These are phyloP conservation scores for Torymus auratus DNA, from an alignment of 2,888 invertebrate species.

Conservation along the genomic window DNA sequence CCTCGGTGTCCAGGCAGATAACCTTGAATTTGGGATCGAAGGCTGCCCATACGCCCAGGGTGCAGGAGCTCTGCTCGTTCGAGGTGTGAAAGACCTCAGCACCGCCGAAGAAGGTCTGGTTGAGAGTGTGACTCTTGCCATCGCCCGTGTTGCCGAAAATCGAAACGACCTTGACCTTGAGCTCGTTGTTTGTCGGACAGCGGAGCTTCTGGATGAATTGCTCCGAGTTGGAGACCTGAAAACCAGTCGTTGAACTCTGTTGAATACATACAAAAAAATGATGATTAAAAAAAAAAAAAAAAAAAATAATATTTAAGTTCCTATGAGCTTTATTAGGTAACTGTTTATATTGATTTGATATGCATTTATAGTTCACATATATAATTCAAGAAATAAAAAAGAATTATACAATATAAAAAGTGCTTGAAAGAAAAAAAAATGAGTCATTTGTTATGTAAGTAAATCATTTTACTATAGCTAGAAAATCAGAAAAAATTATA, in stretches of 20 bases:
- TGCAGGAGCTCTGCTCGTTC: conserved; percentile 84
- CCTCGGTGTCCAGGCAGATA: conserved; percentile 88
- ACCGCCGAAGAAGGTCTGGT: conserved; percentile 82
- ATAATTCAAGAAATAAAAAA: neutral
- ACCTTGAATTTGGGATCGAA: conserved; percentile 82
- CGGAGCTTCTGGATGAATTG: conserved; percentile 78
- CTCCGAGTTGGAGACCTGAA: conserved; percentile 77
- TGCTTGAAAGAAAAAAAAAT: neutral
- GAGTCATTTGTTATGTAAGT: too few relatives aligned
- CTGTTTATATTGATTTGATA: too few relatives aligned
- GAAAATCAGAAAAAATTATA: conserved; percentile 19
- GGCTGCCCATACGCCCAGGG: conserved; percentile 88
- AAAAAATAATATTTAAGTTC: too few relatives aligned
- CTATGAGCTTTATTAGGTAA: conserved; percentile 10
- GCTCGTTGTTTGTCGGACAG: conserved; percentile 75
- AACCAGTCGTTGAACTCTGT: too few relatives aligned
- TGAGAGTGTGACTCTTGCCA: conserved; percentile 88
- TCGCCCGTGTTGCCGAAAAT: conserved; percentile 92
- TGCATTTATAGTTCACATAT: neutral
- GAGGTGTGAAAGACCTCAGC: conserved; percentile 82
- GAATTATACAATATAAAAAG: neutral
- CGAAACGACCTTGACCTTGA: conserved; percentile 86
- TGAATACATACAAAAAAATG: too few relatives aligned
- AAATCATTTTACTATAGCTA: too few relatives aligned
- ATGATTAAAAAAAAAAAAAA: too few relatives aligned